Evolutionary conservation across 1,140 invertebrate species (phyloP).

Genomic region (honey bee (Apis mellifera)): Amel_HAv3.1 CM009931.2:23384001-23384500

Average conservation of each 20-base stretch:
- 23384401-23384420: too few relatives aligned
- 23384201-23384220: neutral
- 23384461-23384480: neutral
- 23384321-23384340: too few relatives aligned
- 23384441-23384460: neutral
- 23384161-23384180: neutral
- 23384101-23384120: neutral
- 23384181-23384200: neutral
- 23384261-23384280: too few relatives aligned
- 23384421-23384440: neutral
- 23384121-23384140: neutral
- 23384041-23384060: neutral
- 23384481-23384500: neutral
- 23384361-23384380: neutral
- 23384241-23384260: too few relatives aligned
- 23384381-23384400: neutral
- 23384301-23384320: too few relatives aligned
- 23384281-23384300: too few relatives aligned
- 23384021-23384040: slow-evolving; percentile 4
- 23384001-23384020: slow-evolving; percentile 3
- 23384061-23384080: neutral
- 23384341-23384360: too few relatives aligned
- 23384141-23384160: neutral
- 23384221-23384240: too few relatives aligned
- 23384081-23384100: neutral